phyloP scores from a whole-genome alignment of 2,797 vertebrate genomes.

The Leptatherina wallacei region DNA sequence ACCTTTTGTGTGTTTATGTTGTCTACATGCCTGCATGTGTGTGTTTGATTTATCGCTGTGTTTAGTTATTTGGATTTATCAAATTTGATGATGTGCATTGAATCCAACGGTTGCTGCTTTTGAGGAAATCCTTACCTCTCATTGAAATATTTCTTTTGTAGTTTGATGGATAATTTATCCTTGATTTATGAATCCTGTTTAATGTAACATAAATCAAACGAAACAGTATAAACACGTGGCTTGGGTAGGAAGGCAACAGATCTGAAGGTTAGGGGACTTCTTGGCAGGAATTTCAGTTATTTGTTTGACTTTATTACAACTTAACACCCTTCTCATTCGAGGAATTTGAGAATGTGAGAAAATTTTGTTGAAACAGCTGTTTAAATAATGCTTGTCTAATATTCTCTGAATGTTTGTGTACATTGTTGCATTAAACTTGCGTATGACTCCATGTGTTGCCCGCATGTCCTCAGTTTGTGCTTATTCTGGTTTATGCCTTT shows the following conservation, averaged over 20 bases:
- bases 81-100: neutral
- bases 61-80: slow-evolving; percentile 3
- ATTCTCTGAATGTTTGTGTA: neutral
- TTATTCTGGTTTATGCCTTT: slow-evolving; percentile 2
- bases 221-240: neutral
- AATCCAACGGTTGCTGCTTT: no score
- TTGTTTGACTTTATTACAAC: neutral
- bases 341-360: neutral
- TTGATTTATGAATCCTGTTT: slow-evolving; percentile 9
- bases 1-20: slow-evolving; percentile 12
- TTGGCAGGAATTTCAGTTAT: neutral
- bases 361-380: neutral
- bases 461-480: neutral
- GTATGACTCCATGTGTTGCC: no score
- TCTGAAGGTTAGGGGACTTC: neutral
- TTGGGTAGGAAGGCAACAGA: neutral
- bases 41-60: slow-evolving; percentile 5
- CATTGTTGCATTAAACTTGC: neutral
- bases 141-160: neutral
- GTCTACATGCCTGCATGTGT: slow-evolving; percentile 12
- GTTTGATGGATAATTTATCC: neutral
- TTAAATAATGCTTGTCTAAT: neutral
- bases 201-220: neutral
- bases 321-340: neutral
- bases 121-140: neutral